Conservation (phyloP, 2,888 invertebrate species). For the Halocaridina rubra region DNA sequence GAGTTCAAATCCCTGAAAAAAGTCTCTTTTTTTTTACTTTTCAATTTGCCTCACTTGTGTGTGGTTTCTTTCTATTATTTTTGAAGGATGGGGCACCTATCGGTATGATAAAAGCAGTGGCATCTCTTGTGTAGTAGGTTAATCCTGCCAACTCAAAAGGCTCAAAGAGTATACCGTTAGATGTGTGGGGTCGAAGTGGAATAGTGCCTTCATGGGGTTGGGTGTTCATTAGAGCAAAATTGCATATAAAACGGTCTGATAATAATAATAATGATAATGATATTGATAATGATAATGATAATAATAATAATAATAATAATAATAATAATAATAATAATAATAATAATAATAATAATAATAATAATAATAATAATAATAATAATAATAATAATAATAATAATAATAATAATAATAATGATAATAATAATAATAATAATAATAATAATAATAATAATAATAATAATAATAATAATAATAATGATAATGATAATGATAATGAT, state of each 20-base stretch:
- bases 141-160: too few species aligned
- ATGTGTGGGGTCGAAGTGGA: background rate
- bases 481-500: too few species aligned
- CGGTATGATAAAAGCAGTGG: too few species aligned
- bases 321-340: background rate
- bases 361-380: background rate
- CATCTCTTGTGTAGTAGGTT: too few species aligned
- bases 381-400: background rate
- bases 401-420: conserved; percentile 20
- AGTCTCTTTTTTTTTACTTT: too few species aligned
- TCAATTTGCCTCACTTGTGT: too few species aligned
- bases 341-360: conserved; percentile 4
- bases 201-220: background rate
- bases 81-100: too few species aligned
- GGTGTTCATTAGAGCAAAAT: background rate
- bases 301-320: conserved; percentile 1
- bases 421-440: conserved; percentile 20
- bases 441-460: conserved; percentile 6
- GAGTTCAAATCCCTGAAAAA: too few species aligned
- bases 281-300: background rate
- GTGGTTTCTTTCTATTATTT: too few species aligned
- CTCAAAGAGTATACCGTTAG: background rate
- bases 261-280: background rate
- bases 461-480: background rate
- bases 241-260: background rate